These are phyloP conservation scores for Typhlichthys subterraneus DNA, from an alignment of 2,797 vertebrate genomes.

Conservation along the genomic window DNA sequence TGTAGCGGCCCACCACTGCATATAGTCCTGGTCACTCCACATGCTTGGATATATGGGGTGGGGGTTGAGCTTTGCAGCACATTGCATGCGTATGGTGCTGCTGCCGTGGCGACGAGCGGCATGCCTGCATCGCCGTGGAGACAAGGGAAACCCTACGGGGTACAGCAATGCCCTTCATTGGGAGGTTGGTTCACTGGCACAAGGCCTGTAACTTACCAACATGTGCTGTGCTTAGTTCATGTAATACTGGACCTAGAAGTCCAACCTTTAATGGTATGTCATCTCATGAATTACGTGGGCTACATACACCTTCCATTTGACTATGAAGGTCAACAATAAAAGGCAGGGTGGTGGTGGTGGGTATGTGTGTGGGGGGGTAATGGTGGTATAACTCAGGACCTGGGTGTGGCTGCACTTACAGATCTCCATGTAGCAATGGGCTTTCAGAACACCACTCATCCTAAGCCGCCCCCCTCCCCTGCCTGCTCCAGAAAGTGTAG, in stretches of 20 bases:
- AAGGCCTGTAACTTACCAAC: conserved; percentile 4
- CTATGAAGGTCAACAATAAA: neutral
- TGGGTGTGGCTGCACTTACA: conserved; percentile 29
- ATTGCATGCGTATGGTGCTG: too few species aligned
- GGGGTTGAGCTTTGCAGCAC: too few species aligned
- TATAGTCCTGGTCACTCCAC: neutral
- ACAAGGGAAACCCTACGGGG: too few species aligned
- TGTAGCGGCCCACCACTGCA: conserved; percentile 50
- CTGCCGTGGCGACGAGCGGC: too few species aligned
- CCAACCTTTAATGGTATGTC: too few species aligned
- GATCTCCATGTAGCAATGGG: conserved; percentile 22
- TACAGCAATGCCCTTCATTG: conserved; percentile 3
- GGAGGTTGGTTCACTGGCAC: conserved; percentile 39
- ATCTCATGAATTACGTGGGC: too few species aligned
- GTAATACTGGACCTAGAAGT: too few species aligned
- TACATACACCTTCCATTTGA: neutral
- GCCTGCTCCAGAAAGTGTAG: conserved; percentile 19
- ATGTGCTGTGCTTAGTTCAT: neutral
- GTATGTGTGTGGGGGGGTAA: neutral
- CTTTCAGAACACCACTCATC: conserved; percentile 47
- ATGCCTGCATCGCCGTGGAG: too few species aligned
- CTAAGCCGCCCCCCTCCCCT: conserved; percentile 10
- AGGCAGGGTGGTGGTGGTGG: neutral
- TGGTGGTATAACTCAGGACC: neutral
- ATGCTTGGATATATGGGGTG: too few species aligned